These are phyloP conservation scores for Nudaria mundana DNA, from an alignment of 2,888 invertebrate species.

Conservation along the genomic window DNA sequence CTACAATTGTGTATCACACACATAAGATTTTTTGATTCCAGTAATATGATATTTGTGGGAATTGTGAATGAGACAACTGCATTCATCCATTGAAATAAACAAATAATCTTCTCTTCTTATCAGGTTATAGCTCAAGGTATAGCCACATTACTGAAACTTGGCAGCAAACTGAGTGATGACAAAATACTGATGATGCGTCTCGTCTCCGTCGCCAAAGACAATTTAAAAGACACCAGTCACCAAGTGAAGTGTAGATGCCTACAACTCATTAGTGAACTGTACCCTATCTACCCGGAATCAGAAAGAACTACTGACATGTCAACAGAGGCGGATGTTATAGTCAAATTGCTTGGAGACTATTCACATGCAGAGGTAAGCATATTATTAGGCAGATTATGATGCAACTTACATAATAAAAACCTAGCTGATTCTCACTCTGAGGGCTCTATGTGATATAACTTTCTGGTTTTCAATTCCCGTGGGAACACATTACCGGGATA, in stretches of 20 bases:
- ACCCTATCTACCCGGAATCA: slow-evolving; percentile 80
- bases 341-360: slow-evolving; percentile 90
- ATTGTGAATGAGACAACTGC: too few relatives aligned
- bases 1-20: too few relatives aligned
- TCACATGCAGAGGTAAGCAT: slow-evolving; percentile 85
- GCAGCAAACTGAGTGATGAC: slow-evolving; percentile 81
- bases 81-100: too few relatives aligned
- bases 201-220: slow-evolving; percentile 84
- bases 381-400: too few relatives aligned
- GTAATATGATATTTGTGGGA: too few relatives aligned
- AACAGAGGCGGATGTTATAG: slow-evolving; percentile 82
- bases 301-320: slow-evolving; percentile 70
- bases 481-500: neutral
- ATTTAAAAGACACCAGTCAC: slow-evolving; percentile 88
- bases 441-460: too few relatives aligned
- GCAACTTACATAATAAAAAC: too few relatives aligned
- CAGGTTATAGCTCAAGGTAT: slow-evolving; percentile 88
- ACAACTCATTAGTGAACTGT: slow-evolving; percentile 88
- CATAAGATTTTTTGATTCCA: too few relatives aligned
- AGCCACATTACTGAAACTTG: slow-evolving; percentile 85
- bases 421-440: too few relatives aligned
- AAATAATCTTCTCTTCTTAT: too few relatives aligned
- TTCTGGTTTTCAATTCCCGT: too few relatives aligned
- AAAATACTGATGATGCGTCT: slow-evolving; percentile 82
- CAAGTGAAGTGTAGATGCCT: slow-evolving; percentile 90